Base-by-base conservation (phyloP, 1,140 invertebrate genomes). In the Musca vetustissima region DNA sequence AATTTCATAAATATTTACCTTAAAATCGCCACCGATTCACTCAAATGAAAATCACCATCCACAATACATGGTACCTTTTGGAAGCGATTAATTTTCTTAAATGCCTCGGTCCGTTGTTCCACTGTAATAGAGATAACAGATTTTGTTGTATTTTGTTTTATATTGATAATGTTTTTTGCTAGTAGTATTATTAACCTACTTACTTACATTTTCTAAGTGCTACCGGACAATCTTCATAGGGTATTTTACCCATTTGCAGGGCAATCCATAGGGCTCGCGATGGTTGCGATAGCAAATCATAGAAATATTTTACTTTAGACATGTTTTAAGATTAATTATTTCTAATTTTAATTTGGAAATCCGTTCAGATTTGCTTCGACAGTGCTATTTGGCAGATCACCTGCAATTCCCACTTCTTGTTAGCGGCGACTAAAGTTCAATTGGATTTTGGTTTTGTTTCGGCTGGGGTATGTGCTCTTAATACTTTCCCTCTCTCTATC, bases 241-340 rank as follows among this genome's bases (percentile, higher is more conserved):
- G 85, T 67, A 88, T 88, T 36, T 88, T 87, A 25, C 84, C 83
- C 14, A 81, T 74, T 78, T 90, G 91, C 13, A 93, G 75, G 76
- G 92, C 88, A 70, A 93, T 88, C 73, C 89, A 89, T 1, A 93
- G 52, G 1, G 89, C 88, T 75, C 92, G 86, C 8, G 87, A 87
- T n/a, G 91, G 89, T 72, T 92, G 92, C 0, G 92, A 93, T 78
- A 93, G 83, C 7, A 91, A 83, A 83, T 93, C 90, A 71, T 85
- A 90, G 78, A 92, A 93, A 22, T 88, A 84, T 77, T 88, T 90
- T 50, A 92, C 53, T 68, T 79, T 75, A 4, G 74, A 69, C 74
- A 82, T 81, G 3, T 13, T 50, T 50, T 17, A 64, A 13, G n/a
- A n/a, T n/a, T n/a, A n/a, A n/a, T n/a, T n/a, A n/a, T n/a, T n/a